A percentile compares a stretch with the other conserved stretches of the same genome.
phyloP scores from a whole-genome alignment of 2,797 vertebrate species.

The Lagocephalus sceleratus region DNA sequence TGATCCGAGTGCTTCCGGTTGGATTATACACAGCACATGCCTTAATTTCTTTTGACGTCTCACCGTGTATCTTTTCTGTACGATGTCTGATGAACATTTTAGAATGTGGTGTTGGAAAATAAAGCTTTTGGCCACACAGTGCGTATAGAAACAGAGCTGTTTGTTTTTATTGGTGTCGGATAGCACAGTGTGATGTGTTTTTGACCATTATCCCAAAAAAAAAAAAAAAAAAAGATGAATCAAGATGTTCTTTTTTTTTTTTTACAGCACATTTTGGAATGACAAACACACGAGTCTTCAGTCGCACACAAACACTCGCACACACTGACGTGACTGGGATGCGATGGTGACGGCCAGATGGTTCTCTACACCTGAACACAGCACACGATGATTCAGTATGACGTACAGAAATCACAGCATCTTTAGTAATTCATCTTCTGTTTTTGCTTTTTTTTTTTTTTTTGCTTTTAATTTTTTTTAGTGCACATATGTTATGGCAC shows the following conservation, averaged over 20 bases:
- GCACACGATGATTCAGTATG: constrained; percentile 70
- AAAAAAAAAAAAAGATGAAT: constrained; percentile 43
- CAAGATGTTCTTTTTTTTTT: constrained; percentile 42
- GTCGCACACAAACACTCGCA: constrained; percentile 43
- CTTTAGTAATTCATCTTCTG: constrained; percentile 70
- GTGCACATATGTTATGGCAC: constrained; percentile 77
- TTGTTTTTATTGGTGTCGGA: constrained; percentile 76
- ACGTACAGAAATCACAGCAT: constrained; percentile 80
- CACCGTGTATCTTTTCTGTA: constrained; percentile 31
- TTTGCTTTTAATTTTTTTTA: constrained; percentile 69
- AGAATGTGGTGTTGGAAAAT: constrained; percentile 9
- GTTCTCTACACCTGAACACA: constrained; percentile 63
- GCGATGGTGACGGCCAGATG: constrained; percentile 61
- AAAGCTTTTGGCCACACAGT: constrained; percentile 9
- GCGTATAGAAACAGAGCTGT: constrained; percentile 69
- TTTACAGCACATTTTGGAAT: constrained; percentile 69
- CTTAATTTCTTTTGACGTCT: constrained; percentile 42
- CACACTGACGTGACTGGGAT: constrained; percentile 41
- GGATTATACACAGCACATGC: constrained; percentile 32
- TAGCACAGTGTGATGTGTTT: constrained; percentile 74
- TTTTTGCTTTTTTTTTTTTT: constrained; percentile 71
- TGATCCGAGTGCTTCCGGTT: constrained; percentile 14
- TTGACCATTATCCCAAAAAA: constrained; percentile 46
- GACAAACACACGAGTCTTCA: constrained; percentile 60
- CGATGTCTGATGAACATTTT: constrained; percentile 3